phyloP scores from a whole-genome alignment of 2,113 vertebrate genomes.

The Oryzias celebensis region DNA sequence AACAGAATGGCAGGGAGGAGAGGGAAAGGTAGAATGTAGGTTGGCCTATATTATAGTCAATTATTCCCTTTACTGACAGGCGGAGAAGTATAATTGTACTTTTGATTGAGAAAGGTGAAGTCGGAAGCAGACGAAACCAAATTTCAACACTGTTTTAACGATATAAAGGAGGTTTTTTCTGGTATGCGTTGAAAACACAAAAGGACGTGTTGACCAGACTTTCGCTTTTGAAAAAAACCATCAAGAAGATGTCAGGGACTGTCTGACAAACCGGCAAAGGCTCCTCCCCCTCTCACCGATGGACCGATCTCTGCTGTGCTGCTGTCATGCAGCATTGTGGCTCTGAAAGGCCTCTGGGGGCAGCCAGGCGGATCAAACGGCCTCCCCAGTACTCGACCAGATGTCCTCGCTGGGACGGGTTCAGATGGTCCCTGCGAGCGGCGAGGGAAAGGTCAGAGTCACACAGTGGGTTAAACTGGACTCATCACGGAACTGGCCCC shows the following conservation, averaged over 20 bases:
- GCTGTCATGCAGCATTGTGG: constrained; percentile 36
- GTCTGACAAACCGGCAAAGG: neutral
- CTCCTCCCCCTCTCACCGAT: neutral
- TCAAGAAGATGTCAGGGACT: no score
- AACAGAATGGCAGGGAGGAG: neutral
- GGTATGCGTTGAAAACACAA: no score
- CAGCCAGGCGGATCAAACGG: constrained; percentile 62
- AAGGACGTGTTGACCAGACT: no score
- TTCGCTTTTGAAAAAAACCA: no score
- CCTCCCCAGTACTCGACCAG: constrained; percentile 70
- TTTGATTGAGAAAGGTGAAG: no score
- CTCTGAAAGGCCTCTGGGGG: constrained; percentile 60
- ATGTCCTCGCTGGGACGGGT: constrained; percentile 74
- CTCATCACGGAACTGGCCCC: constrained; percentile 75
- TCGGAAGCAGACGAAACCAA: no score
- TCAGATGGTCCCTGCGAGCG: constrained; percentile 78
- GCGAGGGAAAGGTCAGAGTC: constrained; percentile 79
- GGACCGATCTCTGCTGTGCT: constrained; percentile 13
- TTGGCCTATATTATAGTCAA: neutral
- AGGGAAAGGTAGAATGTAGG: constrained; percentile 8
- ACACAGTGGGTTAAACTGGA: constrained; percentile 82
- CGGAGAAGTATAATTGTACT: no score
- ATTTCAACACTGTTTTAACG: no score
- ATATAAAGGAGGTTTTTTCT: no score
- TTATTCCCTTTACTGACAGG: neutral